Evolutionary conservation across 2,888 invertebrate species (phyloP).

Genomic region (Polymixis lichenea): DNA sequence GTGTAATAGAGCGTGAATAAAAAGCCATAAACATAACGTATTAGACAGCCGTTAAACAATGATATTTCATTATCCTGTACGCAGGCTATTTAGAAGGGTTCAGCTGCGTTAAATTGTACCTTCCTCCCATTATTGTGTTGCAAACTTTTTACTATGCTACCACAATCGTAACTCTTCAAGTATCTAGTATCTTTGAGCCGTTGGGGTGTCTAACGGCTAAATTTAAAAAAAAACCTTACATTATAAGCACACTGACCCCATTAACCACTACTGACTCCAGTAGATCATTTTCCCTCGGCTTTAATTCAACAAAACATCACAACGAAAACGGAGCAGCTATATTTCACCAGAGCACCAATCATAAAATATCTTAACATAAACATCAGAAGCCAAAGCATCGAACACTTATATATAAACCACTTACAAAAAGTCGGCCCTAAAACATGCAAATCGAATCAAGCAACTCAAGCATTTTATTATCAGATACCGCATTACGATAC

Average conservation of each 20-base stretch:
- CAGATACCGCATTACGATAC: slow-evolving; percentile 86
- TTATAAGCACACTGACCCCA: slow-evolving; percentile 17
- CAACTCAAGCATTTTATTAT: slow-evolving; percentile 86
- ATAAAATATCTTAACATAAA: slow-evolving; percentile 50
- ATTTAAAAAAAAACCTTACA: slow-evolving; percentile 17
- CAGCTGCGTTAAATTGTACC: slow-evolving; percentile 61
- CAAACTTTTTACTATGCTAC: slow-evolving; percentile 43
- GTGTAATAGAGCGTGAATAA: slow-evolving; percentile 73
- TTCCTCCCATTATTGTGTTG: slow-evolving; percentile 50
- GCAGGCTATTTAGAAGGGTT: slow-evolving; percentile 40
- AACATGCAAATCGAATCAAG: slow-evolving; percentile 83
- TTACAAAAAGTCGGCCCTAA: slow-evolving; percentile 71
- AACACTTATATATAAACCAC: slow-evolving; percentile 67
- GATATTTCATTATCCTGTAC: slow-evolving; percentile 59
- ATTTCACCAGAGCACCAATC: slow-evolving; percentile 32
- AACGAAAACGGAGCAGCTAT: slow-evolving; percentile 32
- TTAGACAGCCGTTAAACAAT: slow-evolving; percentile 63
- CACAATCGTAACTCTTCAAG: slow-evolving; percentile 60
- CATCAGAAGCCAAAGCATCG: slow-evolving; percentile 50
- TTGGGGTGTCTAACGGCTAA: slow-evolving; percentile 31
- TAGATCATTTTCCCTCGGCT: background rate
- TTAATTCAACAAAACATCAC: slow-evolving; percentile 14
- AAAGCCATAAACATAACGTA: slow-evolving; percentile 62
- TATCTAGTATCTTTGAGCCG: slow-evolving; percentile 51
- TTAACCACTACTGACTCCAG: background rate